Evolutionary conservation across 1,140 invertebrate genomes (phyloP).

Genomic region (Pseudomyrmex dendroicus): DNA sequence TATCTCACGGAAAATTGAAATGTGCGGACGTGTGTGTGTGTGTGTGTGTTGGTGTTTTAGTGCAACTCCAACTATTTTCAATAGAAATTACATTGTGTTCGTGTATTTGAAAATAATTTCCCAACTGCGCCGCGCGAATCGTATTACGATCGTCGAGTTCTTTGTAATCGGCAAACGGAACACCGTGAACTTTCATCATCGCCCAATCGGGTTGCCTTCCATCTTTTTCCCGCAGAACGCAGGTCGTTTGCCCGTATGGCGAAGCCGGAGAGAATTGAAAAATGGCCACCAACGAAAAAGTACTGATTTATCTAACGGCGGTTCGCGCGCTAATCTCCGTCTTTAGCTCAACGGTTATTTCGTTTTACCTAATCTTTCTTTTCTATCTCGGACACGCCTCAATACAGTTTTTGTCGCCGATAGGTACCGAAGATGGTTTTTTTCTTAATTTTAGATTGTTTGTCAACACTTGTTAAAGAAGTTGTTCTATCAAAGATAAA

Average conservation of each 20-base stretch:
- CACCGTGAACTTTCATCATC: constrained; percentile 41
- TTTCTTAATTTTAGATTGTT: not conserved
- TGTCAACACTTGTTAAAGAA: not conserved
- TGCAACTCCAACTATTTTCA: not conserved
- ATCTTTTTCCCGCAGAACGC: constrained; percentile 10
- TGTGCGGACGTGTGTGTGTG: not conserved
- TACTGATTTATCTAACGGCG: constrained; percentile 63
- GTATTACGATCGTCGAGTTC: not conserved
- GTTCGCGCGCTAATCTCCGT: constrained; percentile 40
- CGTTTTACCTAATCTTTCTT: not conserved
- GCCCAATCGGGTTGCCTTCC: constrained; percentile 11
- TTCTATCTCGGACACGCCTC: not conserved
- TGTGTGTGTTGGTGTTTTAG: constrained; percentile 9
- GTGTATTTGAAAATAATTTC: constrained; percentile 5
- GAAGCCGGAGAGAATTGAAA: constrained; percentile 58
- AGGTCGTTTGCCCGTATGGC: constrained; percentile 23
- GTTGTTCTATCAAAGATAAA: not conserved
- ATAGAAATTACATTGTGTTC: not conserved
- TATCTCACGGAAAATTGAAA: not conserved
- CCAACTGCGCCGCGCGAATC: not conserved
- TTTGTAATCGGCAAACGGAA: constrained; percentile 52
- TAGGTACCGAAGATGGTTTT: not conserved
- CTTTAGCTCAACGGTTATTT: constrained; percentile 49
- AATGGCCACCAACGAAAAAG: constrained; percentile 61
- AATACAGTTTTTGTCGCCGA: constrained; percentile 45